Percentiles rank a stretch among this genome's conserved stretches.
Conservation (phyloP, 2,888 invertebrate species). For the Spisula solida region DNA sequence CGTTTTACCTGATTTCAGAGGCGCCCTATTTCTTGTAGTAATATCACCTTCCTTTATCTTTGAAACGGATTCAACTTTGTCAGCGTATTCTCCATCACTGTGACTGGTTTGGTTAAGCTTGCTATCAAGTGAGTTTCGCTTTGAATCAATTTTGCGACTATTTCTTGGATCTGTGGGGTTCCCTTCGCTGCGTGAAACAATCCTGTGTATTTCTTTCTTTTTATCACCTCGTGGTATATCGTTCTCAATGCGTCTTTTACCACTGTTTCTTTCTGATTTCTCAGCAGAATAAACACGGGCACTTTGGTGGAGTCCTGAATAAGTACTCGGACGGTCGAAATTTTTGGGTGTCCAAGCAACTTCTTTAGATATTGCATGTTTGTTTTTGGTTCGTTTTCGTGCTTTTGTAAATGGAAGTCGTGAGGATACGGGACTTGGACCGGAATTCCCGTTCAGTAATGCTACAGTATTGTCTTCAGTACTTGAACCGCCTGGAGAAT, state of each 20-base stretch:
- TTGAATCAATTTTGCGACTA: background rate
- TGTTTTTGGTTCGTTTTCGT: background rate
- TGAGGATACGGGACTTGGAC: background rate
- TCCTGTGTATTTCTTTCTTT: constrained; percentile 13
- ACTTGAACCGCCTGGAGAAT: background rate
- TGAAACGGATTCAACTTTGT: background rate
- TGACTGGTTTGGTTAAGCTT: background rate
- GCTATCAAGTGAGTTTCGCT: background rate
- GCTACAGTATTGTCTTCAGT: background rate
- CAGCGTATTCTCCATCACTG: background rate
- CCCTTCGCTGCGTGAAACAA: constrained; percentile 31
- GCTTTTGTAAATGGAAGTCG: constrained; percentile 16
- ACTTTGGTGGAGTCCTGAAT: constrained; percentile 13
- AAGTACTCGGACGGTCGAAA: constrained; percentile 29
- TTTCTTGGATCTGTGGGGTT: background rate
- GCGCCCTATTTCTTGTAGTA: background rate
- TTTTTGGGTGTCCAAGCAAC: constrained; percentile 24
- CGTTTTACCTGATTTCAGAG: background rate
- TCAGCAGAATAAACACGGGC: background rate
- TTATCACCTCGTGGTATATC: constrained; percentile 25
- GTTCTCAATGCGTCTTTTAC: background rate
- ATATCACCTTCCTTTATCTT: background rate
- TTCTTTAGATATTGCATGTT: background rate
- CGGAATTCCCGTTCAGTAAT: background rate
- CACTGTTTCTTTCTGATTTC: background rate